phyloP scores from a whole-genome alignment of 2,888 invertebrate species.

The Thelaira solivaga region DNA sequence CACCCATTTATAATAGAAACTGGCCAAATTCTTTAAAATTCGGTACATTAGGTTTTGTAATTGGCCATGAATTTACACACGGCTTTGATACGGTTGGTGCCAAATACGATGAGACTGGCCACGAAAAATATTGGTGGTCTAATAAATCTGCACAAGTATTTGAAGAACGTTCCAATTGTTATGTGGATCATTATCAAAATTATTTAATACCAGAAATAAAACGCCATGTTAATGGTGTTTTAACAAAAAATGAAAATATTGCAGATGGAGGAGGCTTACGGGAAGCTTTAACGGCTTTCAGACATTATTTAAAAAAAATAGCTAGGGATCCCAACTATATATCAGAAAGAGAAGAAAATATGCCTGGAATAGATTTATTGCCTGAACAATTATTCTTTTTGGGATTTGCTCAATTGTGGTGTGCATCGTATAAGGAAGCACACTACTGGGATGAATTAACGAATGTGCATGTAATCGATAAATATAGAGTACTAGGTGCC shows the following conservation, averaged over 20 bases:
- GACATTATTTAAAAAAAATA: conserved; percentile 66
- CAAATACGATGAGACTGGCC: conserved; percentile 66
- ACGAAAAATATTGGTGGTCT: conserved; percentile 70
- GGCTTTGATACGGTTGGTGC: conserved; percentile 72
- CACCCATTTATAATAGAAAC: conserved; percentile 69
- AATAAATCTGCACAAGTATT: conserved; percentile 68
- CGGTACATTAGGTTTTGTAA: conserved; percentile 72
- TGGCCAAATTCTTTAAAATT: conserved; percentile 73
- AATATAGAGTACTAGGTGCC: conserved; percentile 72
- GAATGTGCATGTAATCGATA: conserved; percentile 71
- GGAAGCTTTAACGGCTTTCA: conserved; percentile 69
- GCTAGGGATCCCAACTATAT: conserved; percentile 23
- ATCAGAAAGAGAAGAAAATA: conserved; percentile 66
- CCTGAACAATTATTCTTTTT: conserved; percentile 74
- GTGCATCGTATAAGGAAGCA: conserved; percentile 70
- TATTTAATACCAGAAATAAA: conserved; percentile 73
- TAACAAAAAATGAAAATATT: conserved; percentile 72
- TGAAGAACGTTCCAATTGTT: conserved; percentile 70
- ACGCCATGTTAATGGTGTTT: conserved; percentile 69
- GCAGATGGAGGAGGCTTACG: conserved; percentile 73
- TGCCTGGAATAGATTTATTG: conserved; percentile 71
- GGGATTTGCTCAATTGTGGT: conserved; percentile 73
- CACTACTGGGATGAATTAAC: conserved; percentile 72
- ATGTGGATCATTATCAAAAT: conserved; percentile 68
- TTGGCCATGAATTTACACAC: conserved; percentile 74